These are phyloP conservation scores for Dicrostonyx torquatus DNA, from an alignment of 2,797 vertebrate species.

Conservation along the genomic window DNA sequence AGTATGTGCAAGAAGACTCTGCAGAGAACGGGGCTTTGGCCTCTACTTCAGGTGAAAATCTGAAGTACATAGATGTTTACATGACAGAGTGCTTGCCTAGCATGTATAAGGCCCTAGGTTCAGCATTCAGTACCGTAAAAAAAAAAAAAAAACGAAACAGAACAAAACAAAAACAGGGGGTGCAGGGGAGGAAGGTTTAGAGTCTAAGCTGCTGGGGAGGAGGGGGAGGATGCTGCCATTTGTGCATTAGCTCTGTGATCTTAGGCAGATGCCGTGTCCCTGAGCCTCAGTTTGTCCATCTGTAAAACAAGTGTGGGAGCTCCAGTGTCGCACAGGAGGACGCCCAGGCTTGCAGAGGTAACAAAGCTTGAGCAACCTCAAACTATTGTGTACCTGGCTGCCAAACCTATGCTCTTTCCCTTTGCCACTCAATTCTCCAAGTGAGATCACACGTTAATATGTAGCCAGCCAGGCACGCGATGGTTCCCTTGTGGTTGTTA, in stretches of 20 bases:
- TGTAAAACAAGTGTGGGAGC: background rate
- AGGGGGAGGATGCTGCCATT: background rate
- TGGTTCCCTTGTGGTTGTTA: background rate
- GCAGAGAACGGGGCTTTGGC: background rate
- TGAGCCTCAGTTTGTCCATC: conserved; percentile 37
- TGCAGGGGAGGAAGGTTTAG: background rate
- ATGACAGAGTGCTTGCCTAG: background rate
- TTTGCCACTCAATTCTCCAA: background rate
- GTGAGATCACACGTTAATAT: conserved; percentile 12
- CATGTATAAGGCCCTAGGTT: background rate
- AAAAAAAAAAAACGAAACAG: background rate
- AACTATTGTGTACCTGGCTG: background rate
- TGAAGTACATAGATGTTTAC: background rate
- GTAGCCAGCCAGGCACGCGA: background rate
- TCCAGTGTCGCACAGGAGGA: background rate
- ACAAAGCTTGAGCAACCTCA: background rate
- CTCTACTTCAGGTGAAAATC: background rate
- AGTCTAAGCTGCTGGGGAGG: background rate
- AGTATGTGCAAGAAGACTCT: background rate
- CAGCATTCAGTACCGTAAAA: background rate
- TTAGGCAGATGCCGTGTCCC: background rate
- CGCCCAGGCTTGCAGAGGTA: background rate
- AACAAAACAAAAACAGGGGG: no score
- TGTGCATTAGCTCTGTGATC: background rate
- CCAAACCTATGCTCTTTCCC: background rate